phyloP scores from a whole-genome alignment of 2,888 invertebrate genomes.

The Lucinisca nassula region DNA sequence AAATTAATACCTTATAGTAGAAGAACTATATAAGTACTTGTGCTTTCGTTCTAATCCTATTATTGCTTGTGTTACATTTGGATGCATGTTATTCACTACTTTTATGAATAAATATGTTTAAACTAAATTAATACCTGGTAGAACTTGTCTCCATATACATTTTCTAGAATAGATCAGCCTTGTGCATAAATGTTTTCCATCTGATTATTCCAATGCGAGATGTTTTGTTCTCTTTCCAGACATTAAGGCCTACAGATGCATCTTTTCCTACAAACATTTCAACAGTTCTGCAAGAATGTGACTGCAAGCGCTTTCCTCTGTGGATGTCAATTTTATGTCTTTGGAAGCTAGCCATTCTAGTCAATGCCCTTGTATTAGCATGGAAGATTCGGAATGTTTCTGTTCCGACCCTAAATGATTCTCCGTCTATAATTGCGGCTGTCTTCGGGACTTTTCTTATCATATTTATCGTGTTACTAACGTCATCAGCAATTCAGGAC shows the following conservation, averaged over 20 bases:
- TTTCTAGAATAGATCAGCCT: too few species aligned
- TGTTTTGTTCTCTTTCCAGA: background rate
- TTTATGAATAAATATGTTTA: too few species aligned
- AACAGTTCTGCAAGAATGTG: conserved; percentile 66
- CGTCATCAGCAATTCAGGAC: conserved; percentile 66
- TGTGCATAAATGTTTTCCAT: too few species aligned
- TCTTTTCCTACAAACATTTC: background rate
- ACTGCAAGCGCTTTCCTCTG: conserved; percentile 66
- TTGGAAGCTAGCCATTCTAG: conserved; percentile 77
- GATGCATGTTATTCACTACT: too few species aligned
- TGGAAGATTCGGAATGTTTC: conserved; percentile 81
- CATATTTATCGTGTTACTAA: conserved; percentile 69
- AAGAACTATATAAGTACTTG: too few species aligned
- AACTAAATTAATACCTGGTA: too few species aligned
- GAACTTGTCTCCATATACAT: too few species aligned
- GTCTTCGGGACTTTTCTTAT: conserved; percentile 71
- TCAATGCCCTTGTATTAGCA: conserved; percentile 77
- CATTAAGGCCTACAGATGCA: background rate
- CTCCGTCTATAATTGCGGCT: conserved; percentile 74
- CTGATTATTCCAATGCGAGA: too few species aligned
- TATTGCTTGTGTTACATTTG: too few species aligned
- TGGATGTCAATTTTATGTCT: conserved; percentile 76
- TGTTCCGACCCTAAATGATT: conserved; percentile 81
- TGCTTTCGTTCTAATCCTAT: too few species aligned
- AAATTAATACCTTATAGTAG: too few species aligned